Evolutionary conservation across 2,888 invertebrate species (phyloP).

Genomic region (Hypomecis punctinalis): DNA sequence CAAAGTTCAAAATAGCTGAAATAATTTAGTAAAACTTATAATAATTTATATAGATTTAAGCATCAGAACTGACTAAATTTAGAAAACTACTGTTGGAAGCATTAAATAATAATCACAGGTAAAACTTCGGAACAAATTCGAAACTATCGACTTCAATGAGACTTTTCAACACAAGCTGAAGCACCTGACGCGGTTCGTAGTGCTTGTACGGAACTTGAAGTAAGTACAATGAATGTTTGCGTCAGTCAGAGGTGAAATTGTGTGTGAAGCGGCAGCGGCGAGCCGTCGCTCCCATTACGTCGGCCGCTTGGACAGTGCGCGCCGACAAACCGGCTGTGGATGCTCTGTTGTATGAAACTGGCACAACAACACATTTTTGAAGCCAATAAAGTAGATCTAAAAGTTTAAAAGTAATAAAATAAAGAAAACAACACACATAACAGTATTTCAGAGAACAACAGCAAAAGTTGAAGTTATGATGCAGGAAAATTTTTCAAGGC

Average conservation of each 20-base stretch:
- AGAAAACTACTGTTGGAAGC: too few relatives aligned
- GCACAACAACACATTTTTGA: conserved; percentile 15
- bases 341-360: conserved; percentile 61
- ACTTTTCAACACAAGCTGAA: conserved; percentile 43
- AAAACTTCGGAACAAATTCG: background rate
- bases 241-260: conserved; percentile 85
- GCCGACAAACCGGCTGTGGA: conserved; percentile 75
- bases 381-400: background rate
- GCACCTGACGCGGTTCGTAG: conserved; percentile 63
- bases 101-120: background rate
- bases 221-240: conserved; percentile 82
- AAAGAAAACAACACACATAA: too few relatives aligned
- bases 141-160: background rate
- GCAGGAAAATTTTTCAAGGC: too few relatives aligned
- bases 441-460: too few relatives aligned
- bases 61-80: too few relatives aligned
- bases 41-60: too few relatives aligned
- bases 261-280: conserved; percentile 84
- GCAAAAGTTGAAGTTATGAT: too few relatives aligned
- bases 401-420: too few relatives aligned
- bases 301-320: conserved; percentile 69
- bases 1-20: too few relatives aligned
- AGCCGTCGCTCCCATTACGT: conserved; percentile 84
- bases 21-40: too few relatives aligned
- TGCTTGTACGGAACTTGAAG: conserved; percentile 48